Evolutionary conservation across 2,113 vertebrate genomes (phyloP), one percentile per base, ranked within the genome.

Genomic region (Pseudorasbora parva): DNA sequence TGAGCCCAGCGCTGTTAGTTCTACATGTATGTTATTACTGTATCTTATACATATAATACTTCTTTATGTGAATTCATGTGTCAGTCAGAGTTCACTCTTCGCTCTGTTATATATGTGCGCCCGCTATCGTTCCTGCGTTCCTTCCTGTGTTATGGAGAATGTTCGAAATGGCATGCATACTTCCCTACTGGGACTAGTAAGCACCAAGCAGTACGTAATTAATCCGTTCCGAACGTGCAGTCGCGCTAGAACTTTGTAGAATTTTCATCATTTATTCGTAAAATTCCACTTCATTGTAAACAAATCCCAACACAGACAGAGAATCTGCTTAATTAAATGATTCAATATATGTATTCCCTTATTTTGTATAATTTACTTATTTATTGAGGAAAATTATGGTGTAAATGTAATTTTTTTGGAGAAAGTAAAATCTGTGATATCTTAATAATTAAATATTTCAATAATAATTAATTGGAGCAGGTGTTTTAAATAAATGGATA

Each of bases 81-180:
- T 21, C 23, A 54, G 84, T 9, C 64, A 81, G 83, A 78, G 68
- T 73, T 73, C 37, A 72, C 2, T 68, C 57, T 30, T 33, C 43
- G 62, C 72, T 73, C 56, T 85, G 83, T 87, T 81, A 80, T 87
- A 80, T 87, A 76, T 87, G 80, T 82, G 82, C 79, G 64, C 79
- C 73, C 51, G 45, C 21, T 69, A 73, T 78, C 49, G 47, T 45
- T 54, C 64, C 51, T 23, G 62, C 33, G 82, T 47, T 57, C 59
- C 57, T 37, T 57, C 59, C 71, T 37, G 69, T 82, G 81, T 64
- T 23, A 43, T 60, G 80, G 47, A 54, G 30, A 37, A 56, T 56
- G 79, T 37, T 33, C 27, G 7, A n/a, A 56, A 54, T 17, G 12
- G 23, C 30, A 14, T 64, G 37, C 12, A 56, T 64, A 56, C 64